Evolutionary conservation across 2,113 vertebrate genomes (phyloP), one percentile per base, ranked within the genome.

Genomic region (Plotosus lineatus): DNA sequence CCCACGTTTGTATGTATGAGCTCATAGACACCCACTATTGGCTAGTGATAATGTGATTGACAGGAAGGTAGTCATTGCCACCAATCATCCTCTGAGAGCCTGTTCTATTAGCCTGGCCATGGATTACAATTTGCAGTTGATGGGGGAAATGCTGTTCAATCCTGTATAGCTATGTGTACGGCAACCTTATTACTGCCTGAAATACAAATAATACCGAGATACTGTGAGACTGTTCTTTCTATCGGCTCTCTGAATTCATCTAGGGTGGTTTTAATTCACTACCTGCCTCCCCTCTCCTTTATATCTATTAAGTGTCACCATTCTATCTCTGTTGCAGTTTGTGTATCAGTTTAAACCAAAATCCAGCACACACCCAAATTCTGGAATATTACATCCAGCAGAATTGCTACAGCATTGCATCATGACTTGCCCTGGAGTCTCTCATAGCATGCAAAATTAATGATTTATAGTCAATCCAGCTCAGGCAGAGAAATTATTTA

Each of bases 271-370:
- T 5, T 28, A 58, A 7, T 61, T 56, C n/a, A 12, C 10, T n/a
- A 56, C 55, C n/a, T 60, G 11, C 31, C 53, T 26, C n/a, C 14
- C 17, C 6, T 17, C 17, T 33, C 38, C 17, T 21, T 23, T 21
- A 3, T 63, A 36, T 21, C 61, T 38, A 21, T 12, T n/a, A 12
- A 66, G 38, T 23, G 1, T 8, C 11, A 23, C 21, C 11, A 4
- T 42, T 42, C 36, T n/a, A 36, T 66, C 21, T 10, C 9, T 6
- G 8, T 42, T n/a, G 48, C 23, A 55, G 46, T 66, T 46, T 53
- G 76, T 28, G 61, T 40, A 66, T 68, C 77, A 55, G 44, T 66
- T 78, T 51, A 51, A 48, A 50, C 28, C 2, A 44, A 69, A n/a
- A 44, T 26, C 14, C 42, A 65, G 23, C 44, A 66, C n/a, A 36